phyloP scores from a whole-genome alignment of 2,113 vertebrate genomes.

The Hydrochoerus hydrochaeris region DNA sequence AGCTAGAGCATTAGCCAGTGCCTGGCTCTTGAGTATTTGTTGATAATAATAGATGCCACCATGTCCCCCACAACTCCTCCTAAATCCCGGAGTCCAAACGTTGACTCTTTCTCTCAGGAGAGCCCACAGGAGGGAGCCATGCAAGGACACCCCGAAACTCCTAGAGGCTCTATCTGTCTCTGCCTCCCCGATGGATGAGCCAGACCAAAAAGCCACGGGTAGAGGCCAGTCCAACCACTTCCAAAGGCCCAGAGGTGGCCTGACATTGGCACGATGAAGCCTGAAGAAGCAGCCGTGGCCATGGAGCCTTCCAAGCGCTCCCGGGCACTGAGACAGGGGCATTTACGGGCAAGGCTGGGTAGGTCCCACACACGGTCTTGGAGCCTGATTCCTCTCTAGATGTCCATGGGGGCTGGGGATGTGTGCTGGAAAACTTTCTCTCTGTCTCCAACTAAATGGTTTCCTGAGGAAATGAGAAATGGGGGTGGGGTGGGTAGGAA shows the following conservation, averaged over 20 bases:
- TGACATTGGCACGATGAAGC: not conserved
- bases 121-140: not conserved
- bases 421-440: constrained; percentile 74
- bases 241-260: not conserved
- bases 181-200: not conserved
- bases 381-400: not conserved
- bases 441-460: constrained; percentile 73
- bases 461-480: constrained; percentile 83
- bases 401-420: constrained; percentile 31
- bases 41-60: not conserved
- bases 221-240: not conserved
- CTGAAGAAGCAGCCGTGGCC: not conserved
- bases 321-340: not conserved
- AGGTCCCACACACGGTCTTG: not conserved
- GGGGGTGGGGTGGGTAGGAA: constrained; percentile 71
- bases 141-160: accelerated
- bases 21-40: not conserved
- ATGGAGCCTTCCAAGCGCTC: not conserved
- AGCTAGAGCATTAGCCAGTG: not conserved
- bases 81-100: not conserved
- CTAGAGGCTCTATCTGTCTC: not conserved
- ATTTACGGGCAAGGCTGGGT: not conserved
- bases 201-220: not conserved
- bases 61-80: not conserved
- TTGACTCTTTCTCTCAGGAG: not conserved